phyloP scores from a whole-genome alignment of 2,888 invertebrate genomes.

The Lithophane socia region DNA sequence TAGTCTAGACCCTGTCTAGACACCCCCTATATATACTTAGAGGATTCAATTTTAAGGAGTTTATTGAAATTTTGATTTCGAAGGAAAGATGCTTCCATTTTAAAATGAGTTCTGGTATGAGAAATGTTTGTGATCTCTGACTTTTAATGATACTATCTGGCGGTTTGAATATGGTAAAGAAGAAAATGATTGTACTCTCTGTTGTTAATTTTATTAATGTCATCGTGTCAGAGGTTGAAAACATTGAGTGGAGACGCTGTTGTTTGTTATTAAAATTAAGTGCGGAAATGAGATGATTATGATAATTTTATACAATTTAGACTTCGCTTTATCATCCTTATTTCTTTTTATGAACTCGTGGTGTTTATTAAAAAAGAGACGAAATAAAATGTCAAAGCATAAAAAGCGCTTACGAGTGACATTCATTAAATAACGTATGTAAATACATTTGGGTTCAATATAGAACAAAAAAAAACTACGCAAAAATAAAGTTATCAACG shows the following conservation, averaged over 20 bases:
- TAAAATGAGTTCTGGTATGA: not conserved
- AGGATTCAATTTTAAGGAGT: conserved; percentile 40
- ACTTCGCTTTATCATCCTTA: not conserved
- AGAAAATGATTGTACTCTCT: conserved; percentile 1
- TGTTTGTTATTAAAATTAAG: not conserved
- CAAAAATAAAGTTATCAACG: conserved; percentile 19
- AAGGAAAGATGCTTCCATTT: conserved; percentile 1
- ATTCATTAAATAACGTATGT: too few relatives aligned
- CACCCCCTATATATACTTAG: conserved; percentile 35
- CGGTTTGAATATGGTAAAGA: too few relatives aligned
- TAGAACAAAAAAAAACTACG: not conserved
- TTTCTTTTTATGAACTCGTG: not conserved
- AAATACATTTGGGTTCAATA: not conserved
- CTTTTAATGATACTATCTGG: not conserved
- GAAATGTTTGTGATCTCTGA: conserved; percentile 27
- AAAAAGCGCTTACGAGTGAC: not conserved
- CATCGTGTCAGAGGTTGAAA: not conserved
- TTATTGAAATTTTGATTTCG: conserved; percentile 49
- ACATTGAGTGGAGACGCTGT: not conserved
- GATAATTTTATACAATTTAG: conserved; percentile 4
- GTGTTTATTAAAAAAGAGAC: not conserved
- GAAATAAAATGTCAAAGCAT: not conserved
- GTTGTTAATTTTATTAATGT: not conserved
- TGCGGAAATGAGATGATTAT: conserved; percentile 1
- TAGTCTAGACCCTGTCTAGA: conserved; percentile 69